Conservation (phyloP, 1,140 invertebrate species). For the Drosophila micromelanica region DNA sequence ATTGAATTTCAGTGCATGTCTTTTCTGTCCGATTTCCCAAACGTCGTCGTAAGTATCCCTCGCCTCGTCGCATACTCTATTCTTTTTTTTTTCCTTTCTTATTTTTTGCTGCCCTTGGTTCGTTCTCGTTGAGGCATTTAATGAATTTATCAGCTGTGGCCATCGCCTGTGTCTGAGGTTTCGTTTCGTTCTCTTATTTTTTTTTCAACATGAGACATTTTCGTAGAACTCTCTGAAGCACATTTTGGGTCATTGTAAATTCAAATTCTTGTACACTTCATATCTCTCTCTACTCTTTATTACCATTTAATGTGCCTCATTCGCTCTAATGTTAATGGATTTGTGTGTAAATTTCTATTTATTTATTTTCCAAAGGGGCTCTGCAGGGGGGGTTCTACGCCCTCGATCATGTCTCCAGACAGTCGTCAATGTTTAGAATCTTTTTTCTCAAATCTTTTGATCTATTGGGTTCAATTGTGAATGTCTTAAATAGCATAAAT, state of each 20-base stretch:
- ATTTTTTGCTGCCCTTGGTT: constrained; percentile 4
- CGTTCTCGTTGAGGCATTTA: constrained; percentile 53
- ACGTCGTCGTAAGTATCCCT: constrained; percentile 14
- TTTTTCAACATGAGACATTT: constrained; percentile 43
- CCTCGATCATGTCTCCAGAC: constrained; percentile 46
- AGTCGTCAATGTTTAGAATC: constrained; percentile 23
- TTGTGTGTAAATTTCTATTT: constrained; percentile 41
- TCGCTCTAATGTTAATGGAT: constrained; percentile 56
- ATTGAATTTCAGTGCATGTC: constrained; percentile 67
- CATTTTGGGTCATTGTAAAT: constrained; percentile 41
- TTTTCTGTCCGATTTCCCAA: constrained; percentile 23
- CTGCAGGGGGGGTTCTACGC: constrained; percentile 10
- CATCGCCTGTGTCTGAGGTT: constrained; percentile 47
- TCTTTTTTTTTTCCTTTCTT: constrained; percentile 5
- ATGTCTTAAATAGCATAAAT: constrained; percentile 29
- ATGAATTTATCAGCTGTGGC: constrained; percentile 78
- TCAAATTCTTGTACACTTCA: constrained; percentile 21
- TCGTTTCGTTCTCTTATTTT: constrained; percentile 42
- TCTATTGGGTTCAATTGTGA: constrained; percentile 39
- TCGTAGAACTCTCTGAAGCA: constrained; percentile 34
- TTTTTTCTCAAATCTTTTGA: constrained; percentile 30
- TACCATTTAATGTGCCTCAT: constrained; percentile 60
- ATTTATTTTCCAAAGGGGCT: background rate
- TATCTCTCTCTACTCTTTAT: constrained; percentile 19
- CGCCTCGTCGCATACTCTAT: background rate